Evolutionary conservation across 1,140 invertebrate species (phyloP).

Genomic region (Brachionus sp.): DNA sequence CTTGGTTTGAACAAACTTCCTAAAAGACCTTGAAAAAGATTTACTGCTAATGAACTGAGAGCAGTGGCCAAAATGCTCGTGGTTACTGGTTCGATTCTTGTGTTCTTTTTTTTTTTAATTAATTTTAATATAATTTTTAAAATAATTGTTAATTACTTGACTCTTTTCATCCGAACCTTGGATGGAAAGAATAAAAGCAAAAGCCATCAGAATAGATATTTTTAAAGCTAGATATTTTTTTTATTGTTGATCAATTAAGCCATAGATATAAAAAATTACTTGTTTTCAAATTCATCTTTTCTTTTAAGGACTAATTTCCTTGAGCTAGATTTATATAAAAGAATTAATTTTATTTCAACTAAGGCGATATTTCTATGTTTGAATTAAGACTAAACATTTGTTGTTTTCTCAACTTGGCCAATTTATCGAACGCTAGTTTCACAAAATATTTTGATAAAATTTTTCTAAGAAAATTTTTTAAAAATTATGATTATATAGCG

Average conservation of each 20-base stretch:
- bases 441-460: neutral
- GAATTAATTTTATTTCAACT: neutral
- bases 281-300: constrained; percentile 21
- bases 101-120: neutral
- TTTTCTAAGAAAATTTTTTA: too few relatives aligned
- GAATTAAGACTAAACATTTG: neutral
- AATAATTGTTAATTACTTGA: neutral
- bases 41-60: constrained; percentile 1
- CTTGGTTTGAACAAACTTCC: constrained; percentile 35
- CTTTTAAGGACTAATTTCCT: neutral
- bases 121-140: neutral
- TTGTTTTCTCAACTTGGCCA: neutral
- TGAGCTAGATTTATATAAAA: constrained; percentile 1
- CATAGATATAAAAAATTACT: neutral
- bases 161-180: neutral
- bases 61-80: constrained; percentile 3
- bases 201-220: neutral
- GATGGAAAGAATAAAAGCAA: neutral
- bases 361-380: constrained; percentile 5
- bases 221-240: neutral
- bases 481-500: too few relatives aligned
- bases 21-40: constrained; percentile 19
- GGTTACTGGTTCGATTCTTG: constrained; percentile 31
- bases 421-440: constrained; percentile 13
- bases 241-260: neutral